These are phyloP conservation scores for Anoplopoma fimbria DNA, from an alignment of 2,113 vertebrate genomes.

Conservation along the genomic window DNA sequence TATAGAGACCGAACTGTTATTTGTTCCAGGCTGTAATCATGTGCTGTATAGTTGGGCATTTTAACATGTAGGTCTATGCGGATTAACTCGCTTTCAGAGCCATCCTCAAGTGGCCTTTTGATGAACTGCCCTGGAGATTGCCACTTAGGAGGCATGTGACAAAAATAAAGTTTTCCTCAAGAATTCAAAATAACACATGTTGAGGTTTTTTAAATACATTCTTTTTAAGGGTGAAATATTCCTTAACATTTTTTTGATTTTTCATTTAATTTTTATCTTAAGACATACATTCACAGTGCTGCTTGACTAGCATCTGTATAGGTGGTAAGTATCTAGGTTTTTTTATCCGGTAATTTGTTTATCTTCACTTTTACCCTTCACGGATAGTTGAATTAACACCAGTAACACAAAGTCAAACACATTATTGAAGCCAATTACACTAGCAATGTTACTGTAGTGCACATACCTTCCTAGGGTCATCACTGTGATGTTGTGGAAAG, in stretches of 20 bases:
- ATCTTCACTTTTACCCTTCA: not conserved
- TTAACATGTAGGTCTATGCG: too few relatives aligned
- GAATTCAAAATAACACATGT: not conserved
- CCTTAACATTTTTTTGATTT: not conserved
- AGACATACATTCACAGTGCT: not conserved
- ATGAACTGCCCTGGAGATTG: too few relatives aligned
- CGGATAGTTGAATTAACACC: not conserved
- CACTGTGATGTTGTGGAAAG: constrained; percentile 50
- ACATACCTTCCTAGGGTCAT: constrained; percentile 51
- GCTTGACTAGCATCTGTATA: not conserved
- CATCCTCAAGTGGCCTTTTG: too few relatives aligned
- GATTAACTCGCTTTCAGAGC: too few relatives aligned
- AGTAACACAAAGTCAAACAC: constrained; percentile 3
- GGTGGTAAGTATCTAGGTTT: not conserved
- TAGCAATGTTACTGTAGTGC: not conserved
- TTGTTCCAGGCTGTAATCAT: too few relatives aligned
- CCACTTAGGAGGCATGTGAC: not conserved
- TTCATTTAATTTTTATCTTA: not conserved
- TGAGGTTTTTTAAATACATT: not conserved
- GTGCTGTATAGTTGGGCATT: too few relatives aligned
- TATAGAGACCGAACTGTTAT: too few relatives aligned
- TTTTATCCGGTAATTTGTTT: not conserved
- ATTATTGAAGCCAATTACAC: constrained; percentile 13
- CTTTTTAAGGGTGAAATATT: not conserved
- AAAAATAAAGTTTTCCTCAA: not conserved